These are phyloP conservation scores for Cephalopholis sonnerati DNA, from an alignment of 2,113 vertebrate genomes.

Conservation along the genomic window DNA sequence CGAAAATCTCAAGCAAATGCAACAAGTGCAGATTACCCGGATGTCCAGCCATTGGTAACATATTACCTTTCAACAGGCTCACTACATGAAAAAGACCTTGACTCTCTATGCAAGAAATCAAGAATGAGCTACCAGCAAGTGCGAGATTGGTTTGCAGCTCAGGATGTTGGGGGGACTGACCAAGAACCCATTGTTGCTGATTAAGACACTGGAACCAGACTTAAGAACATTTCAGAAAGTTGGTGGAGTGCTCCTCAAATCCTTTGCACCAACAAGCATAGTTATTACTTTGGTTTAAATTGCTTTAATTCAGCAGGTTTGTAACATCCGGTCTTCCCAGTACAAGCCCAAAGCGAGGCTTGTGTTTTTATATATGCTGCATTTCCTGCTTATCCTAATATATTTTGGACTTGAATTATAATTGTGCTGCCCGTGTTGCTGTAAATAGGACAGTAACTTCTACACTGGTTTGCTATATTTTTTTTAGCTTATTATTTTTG, in stretches of 20 bases:
- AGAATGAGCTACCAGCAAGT: slow-evolving; percentile 89
- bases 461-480: slow-evolving; percentile 81
- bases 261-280: slow-evolving; percentile 49
- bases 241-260: slow-evolving; percentile 33
- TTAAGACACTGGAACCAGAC: slow-evolving; percentile 47
- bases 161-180: slow-evolving; percentile 79
- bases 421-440: slow-evolving; percentile 71
- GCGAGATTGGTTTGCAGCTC: slow-evolving; percentile 89
- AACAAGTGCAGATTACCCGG: slow-evolving; percentile 64
- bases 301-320: slow-evolving; percentile 79
- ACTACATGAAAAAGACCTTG: slow-evolving; percentile 85
- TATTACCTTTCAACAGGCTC: slow-evolving; percentile 78
- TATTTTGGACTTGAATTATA: slow-evolving; percentile 76
- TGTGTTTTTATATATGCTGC: slow-evolving; percentile 67
- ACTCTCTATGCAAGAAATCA: slow-evolving; percentile 84
- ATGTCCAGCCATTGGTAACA: slow-evolving; percentile 75
- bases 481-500: slow-evolving; percentile 57
- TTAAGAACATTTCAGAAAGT: slow-evolving; percentile 35
- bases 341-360: slow-evolving; percentile 66
- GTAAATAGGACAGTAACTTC: slow-evolving; percentile 74
- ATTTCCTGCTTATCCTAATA: slow-evolving; percentile 77
- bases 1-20: slow-evolving; percentile 74
- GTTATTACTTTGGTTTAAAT: slow-evolving; percentile 66
- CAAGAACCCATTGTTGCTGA: slow-evolving; percentile 75
- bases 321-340: slow-evolving; percentile 73